These are phyloP conservation scores for Ondatra zibethicus DNA, from an alignment of 2,113 vertebrate genomes.

Conservation along the genomic window DNA sequence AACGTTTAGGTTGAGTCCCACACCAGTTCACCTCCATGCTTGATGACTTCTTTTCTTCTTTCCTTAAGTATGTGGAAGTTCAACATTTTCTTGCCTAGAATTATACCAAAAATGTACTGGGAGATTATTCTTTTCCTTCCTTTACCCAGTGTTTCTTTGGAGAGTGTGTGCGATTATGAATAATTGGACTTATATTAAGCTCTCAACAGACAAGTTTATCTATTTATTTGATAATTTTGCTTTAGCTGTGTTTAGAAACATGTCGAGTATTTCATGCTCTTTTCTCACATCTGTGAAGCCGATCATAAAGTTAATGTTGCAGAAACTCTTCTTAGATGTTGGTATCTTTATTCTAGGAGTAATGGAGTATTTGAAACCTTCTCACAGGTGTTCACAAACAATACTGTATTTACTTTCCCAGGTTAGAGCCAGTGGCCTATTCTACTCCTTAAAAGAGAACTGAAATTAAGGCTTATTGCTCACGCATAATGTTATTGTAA, in stretches of 20 bases:
- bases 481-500: background rate
- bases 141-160: background rate
- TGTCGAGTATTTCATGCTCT: background rate
- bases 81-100: background rate
- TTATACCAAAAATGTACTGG: background rate
- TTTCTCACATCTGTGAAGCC: background rate
- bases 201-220: background rate
- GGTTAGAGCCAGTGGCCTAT: background rate
- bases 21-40: background rate
- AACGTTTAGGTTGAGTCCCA: background rate
- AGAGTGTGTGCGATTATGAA: background rate
- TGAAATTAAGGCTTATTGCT: background rate
- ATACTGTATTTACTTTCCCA: slow-evolving; percentile 2
- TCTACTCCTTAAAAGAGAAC: slow-evolving; percentile 33
- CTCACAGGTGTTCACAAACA: background rate
- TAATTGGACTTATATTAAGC: background rate
- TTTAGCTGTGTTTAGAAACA: background rate
- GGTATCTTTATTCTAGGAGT: background rate
- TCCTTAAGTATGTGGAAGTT: background rate
- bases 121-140: background rate
- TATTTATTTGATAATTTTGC: slow-evolving; percentile 23
- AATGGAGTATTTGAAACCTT: background rate
- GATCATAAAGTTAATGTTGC: background rate
- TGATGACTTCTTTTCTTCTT: background rate
- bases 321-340: background rate